phyloP scores from a whole-genome alignment of 2,113 vertebrate genomes.

The Gnathonemus echidnorhynchus region DNA sequence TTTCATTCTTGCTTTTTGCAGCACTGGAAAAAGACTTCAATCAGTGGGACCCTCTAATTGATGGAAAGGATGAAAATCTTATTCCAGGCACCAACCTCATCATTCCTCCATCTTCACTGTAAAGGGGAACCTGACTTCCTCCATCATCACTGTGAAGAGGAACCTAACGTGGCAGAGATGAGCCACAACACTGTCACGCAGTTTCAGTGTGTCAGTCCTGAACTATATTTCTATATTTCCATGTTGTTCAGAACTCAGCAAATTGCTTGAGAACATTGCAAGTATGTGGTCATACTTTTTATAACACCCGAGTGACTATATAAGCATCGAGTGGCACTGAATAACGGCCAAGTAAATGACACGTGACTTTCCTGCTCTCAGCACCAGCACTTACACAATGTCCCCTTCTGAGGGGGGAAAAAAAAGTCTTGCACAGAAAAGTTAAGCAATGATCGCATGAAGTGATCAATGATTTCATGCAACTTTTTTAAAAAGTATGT shows the following conservation, averaged over 20 bases:
- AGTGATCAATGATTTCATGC: neutral
- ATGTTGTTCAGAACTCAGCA: neutral
- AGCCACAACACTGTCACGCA: neutral
- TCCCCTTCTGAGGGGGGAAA: no score
- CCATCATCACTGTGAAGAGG: constrained; percentile 43
- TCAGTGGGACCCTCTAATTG: constrained; percentile 77
- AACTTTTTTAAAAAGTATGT: neutral
- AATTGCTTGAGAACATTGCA: neutral
- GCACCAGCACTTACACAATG: neutral
- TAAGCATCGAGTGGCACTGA: neutral
- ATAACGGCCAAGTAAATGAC: neutral
- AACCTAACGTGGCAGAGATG: neutral
- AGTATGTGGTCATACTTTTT: neutral
- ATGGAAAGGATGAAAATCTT: constrained; percentile 76
- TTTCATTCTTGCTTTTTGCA: constrained; percentile 36
- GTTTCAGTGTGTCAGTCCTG: neutral
- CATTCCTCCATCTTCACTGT: constrained; percentile 49
- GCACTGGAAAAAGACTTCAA: constrained; percentile 77
- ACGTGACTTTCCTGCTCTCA: neutral
- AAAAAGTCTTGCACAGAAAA: neutral
- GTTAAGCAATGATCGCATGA: neutral
- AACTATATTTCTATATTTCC: neutral
- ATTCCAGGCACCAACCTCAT: constrained; percentile 74
- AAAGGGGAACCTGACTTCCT: constrained; percentile 28
- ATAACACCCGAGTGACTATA: neutral